Base-by-base conservation (phyloP, 1,140 invertebrate species). In the Samia ricini region DNA sequence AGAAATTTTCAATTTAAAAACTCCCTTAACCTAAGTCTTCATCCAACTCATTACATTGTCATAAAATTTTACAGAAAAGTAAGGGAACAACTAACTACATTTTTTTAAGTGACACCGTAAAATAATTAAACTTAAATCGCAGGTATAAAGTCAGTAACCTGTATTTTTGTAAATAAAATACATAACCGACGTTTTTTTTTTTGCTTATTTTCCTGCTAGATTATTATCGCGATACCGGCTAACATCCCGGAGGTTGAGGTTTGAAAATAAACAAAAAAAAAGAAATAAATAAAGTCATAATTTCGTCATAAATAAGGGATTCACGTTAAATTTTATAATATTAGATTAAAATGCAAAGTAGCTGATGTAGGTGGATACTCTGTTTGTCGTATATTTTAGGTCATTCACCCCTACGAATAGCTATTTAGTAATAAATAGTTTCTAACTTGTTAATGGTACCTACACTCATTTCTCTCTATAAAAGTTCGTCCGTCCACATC, bases 261-360 rank as follows among this genome's bases (percentile, higher is more conserved):
- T 64, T 56, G 26, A 2, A 23, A 24, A 56, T 10, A n/a, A n/a
- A 56, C 49, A 51, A 51, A 29, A 29, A 18, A 10, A 18, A 18
- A 51, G 10, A 20, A 6, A 19, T 18, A 10, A 48, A 48, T 15
- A 10, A 15, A 56, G 55, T 26, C 59, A 20, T 61, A 67, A 68
- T 52, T 64, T 48, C 36, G 20, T 64, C 67, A 70, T 81, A 77
- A 79, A 78, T 75, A 76, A 69, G 59, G 61, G 68, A 68, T 67
- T 71, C 71, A 62, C 64, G 71, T 62, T 63, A 66, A 63, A 29
- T 29, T 7, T 26, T 71, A 74, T 59, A 51, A 50, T 70, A 61
- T 61, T 70, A 61, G 71, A 65, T 76, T 76, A 64, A 70, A 71
- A 77, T 78, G 68, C 68, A 69, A 71, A 74, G 72, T 76, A 77